phyloP scores from a whole-genome alignment of 2,113 vertebrate species.

The Helogale parvula region DNA sequence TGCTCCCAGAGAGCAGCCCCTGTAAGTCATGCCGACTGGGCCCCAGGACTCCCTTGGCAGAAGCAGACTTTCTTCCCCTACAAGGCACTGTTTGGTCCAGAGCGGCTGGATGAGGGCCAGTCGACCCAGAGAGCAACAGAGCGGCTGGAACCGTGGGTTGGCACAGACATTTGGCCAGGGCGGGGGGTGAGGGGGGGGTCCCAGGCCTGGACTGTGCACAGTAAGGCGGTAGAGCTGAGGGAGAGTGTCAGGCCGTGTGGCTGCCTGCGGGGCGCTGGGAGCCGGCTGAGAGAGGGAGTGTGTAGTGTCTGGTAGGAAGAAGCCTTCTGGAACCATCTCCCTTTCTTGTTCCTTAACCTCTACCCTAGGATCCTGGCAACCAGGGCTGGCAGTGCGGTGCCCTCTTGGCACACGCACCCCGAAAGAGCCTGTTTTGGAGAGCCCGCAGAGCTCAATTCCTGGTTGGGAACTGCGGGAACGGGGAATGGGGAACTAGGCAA shows the following conservation, averaged over 20 bases:
- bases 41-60: neutral
- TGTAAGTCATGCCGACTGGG: neutral
- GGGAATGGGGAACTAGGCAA: neutral
- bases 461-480: neutral
- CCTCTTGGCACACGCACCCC: neutral
- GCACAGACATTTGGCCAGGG: conserved; percentile 47
- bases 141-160: neutral
- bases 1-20: neutral
- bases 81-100: conserved; percentile 85
- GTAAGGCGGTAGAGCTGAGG: neutral
- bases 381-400: neutral
- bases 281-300: neutral
- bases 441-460: neutral
- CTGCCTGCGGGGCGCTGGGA: neutral
- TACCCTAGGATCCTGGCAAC: neutral
- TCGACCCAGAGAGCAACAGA: neutral
- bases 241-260: neutral
- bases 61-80: conserved; percentile 87
- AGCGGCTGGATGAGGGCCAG: conserved; percentile 77
- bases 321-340: neutral
- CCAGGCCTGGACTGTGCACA: neutral
- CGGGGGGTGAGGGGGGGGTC: neutral
- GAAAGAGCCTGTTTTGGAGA: conserved; percentile 25
- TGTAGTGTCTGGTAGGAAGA: neutral
- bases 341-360: neutral